Percentiles rank a stretch among this genome's conserved stretches.
These are phyloP conservation scores for Propithecus perrieri DNA, from an alignment of 2,797 vertebrate species.

Conservation along the genomic window DNA sequence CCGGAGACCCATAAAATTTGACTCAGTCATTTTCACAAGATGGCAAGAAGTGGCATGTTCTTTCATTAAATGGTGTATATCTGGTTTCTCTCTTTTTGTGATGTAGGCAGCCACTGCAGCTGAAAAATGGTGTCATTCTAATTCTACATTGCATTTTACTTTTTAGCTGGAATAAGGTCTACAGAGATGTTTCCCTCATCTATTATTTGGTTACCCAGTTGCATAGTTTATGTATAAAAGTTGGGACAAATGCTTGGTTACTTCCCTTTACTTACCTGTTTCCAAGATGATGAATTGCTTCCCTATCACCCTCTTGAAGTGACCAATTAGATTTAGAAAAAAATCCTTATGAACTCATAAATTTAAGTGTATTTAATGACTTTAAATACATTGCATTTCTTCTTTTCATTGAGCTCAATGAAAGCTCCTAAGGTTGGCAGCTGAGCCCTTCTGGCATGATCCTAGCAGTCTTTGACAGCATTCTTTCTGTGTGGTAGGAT, in stretches of 20 bases:
- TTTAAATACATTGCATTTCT: neutral
- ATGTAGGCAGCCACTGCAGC: neutral
- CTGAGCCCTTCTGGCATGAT: neutral
- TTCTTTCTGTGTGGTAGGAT: neutral
- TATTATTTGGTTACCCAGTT: neutral
- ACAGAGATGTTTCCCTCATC: neutral
- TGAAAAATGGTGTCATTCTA: slow-evolving; percentile 29
- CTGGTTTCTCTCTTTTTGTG: slow-evolving; percentile 15
- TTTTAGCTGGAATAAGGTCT: neutral
- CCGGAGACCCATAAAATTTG: neutral
- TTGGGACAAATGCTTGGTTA: neutral
- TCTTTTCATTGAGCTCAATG: neutral
- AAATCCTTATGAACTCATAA: neutral
- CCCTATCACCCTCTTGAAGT: neutral
- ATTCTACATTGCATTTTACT: neutral
- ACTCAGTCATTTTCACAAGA: slow-evolving; percentile 20
- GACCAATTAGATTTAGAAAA: neutral
- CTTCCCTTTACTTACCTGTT: neutral
- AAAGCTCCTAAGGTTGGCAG: neutral
- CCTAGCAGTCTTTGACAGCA: neutral
- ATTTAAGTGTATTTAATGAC: neutral
- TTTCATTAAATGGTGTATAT: neutral
- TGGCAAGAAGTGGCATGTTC: neutral
- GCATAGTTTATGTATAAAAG: neutral
- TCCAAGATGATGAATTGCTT: neutral